Evolutionary conservation across 1,140 invertebrate genomes (phyloP), one percentile per base, ranked within the genome.

Genomic region (Limonius californicus): DNA sequence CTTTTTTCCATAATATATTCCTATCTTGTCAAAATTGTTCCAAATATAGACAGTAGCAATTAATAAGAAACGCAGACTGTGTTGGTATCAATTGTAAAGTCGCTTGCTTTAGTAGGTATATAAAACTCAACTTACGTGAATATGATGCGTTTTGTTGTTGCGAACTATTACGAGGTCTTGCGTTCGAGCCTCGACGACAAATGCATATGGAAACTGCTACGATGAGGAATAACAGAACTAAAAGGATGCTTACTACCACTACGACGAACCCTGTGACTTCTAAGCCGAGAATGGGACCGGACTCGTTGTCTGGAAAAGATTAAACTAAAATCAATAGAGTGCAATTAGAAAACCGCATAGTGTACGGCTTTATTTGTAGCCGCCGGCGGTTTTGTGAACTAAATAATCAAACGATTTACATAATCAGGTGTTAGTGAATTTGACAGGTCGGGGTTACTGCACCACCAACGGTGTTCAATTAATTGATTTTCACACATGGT

Each of bases 261-360:
- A 88, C 81, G 43, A 88, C 86, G 73, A 94, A 87, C 82, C 89
- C 87, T 55, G 87, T 84, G 67, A 86, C 82, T 68, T 87, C 86
- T 74, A 91, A 80, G 30, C 90, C 89, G 59, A 90, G 78, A 54
- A 91, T 87, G 43, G 86, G 89, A 56, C 83, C 83, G n/a, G 82
- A 79, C 56, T 88, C 84, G 69, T 83, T 85, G 72, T 87, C 90
- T 91, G 79, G n/a, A 81, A 56, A 62, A 70, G 66, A 58, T 23
- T 27, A 30, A 55, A 23, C 12, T 15, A 27, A 8, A 27, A 55
- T 55, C 27, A 50, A 50, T 50, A 50, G 45, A 15, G 42, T 45
- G n/a, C 42, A 45, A 45, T 45, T 45, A 18, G 16, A 45, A 45
- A 18, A 15, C 42, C n/a, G 42, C n/a, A 45, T 45, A 4, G 9